Evolutionary conservation across 2,888 invertebrate species (phyloP), one percentile per base, ranked within the genome.

Genomic region (Kuschelorhynchus macadamiae): DNA sequence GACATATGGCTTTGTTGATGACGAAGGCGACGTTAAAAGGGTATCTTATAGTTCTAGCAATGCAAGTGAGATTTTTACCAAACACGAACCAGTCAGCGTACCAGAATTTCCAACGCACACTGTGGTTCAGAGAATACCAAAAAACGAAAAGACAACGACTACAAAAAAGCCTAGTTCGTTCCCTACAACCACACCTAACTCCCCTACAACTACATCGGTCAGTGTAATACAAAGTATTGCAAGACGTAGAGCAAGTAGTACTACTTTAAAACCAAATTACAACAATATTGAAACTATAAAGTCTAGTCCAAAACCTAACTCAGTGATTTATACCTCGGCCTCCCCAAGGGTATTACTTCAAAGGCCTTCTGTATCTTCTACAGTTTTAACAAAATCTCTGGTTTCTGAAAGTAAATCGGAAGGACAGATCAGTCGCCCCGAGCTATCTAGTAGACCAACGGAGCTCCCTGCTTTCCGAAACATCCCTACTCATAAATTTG

Each of bases 1-100:
- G 39, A 93, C 93, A 55, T 94, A 92, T 78, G 94, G 94, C 42
- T 94, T 92, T 81, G 86, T 93, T 50, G 93, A 93, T 78, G 89
- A 89, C 63, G 87, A 89, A 78, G 93, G 94, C 5, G 90, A 91
- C 80, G 89, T 93, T 63, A 93, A 93, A 84, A 87, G 92, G 62
- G 92, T 94, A 56, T 92, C 93, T 0, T 94, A 94, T 81, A 87
- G 87, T 18, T 87, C 89, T 12, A 87, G 86, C 70, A 86, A 85
- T 52, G 85, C 85, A 4, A 86, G 85, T 80, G 83, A 85, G 71
- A 81, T 85, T 55, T 81, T 85, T 70, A 78, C 82, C 67, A 82
- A 84, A 56, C 63, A 62, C 17, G 60, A 60, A 12, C 75, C 77
- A 3, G 32, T 59, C 0, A 47, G 30, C 9, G 41, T 41, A 18